Percentiles rank a stretch among this genome's conserved stretches.
Evolutionary conservation across 2,113 vertebrate species (phyloP).

Genomic region (Ivindomyrus marchei): DNA sequence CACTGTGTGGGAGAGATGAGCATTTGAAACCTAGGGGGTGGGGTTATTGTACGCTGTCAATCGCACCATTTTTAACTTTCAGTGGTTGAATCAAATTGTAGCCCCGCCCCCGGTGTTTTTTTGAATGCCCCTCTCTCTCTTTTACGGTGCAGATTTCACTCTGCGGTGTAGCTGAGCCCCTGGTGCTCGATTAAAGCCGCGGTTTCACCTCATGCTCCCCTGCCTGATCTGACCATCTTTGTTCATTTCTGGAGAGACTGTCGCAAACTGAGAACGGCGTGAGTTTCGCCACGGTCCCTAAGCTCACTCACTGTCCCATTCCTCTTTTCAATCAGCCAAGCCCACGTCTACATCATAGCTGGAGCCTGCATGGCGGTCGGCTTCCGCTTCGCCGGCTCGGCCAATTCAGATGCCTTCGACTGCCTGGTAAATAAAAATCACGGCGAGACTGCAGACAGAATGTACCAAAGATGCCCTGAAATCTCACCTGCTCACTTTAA

Average conservation of each 20-base stretch:
- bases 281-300: not conserved
- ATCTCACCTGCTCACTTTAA: not conserved
- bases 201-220: not conserved
- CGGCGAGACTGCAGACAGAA: too few relatives aligned
- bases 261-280: not conserved
- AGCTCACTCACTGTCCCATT: not conserved
- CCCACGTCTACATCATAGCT: slow-evolving; percentile 92
- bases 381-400: slow-evolving; percentile 91
- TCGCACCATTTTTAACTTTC: not conserved
- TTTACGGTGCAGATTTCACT: not conserved
- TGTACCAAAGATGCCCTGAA: not conserved
- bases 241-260: not conserved
- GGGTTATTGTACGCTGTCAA: not conserved
- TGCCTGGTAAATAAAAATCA: slow-evolving; percentile 68
- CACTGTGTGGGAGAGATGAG: not conserved
- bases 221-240: not conserved
- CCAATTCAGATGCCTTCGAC: slow-evolving; percentile 89
- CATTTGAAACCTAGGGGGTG: not conserved
- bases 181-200: not conserved
- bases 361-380: slow-evolving; percentile 91
- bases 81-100: not conserved
- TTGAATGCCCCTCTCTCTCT: not conserved
- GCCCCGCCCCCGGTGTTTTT: not conserved
- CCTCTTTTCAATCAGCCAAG: slow-evolving; percentile 68
- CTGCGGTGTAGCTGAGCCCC: not conserved